Conservation (phyloP, 2,888 invertebrate species). For the Drosophila basisetae region DNA sequence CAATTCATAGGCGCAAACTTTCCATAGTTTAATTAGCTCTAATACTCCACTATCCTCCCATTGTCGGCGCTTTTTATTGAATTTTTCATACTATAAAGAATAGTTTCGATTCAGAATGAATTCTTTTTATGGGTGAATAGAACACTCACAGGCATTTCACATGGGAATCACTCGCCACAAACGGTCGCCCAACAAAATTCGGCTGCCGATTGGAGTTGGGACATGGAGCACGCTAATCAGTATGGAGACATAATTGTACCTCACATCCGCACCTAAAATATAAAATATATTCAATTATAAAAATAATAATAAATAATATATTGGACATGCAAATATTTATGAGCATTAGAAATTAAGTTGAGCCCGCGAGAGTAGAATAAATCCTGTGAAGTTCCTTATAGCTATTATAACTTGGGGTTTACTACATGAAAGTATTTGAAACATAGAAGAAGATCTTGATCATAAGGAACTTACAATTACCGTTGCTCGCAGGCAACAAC, state of each 20-base stretch:
- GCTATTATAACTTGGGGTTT: too few species aligned
- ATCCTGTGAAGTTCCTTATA: background rate
- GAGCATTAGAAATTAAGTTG: background rate
- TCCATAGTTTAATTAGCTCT: conserved; percentile 85
- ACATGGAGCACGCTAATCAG: conserved; percentile 71
- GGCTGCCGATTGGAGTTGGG: conserved; percentile 63
- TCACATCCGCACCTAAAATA: conserved; percentile 49
- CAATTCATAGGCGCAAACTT: conserved; percentile 85
- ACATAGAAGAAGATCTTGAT: too few species aligned
- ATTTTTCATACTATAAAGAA: conserved; percentile 83
- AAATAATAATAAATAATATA: background rate
- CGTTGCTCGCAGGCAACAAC: too few species aligned
- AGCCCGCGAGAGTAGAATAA: background rate
- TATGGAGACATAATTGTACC: conserved; percentile 54
- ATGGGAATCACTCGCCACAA: conserved; percentile 83
- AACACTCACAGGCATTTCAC: conserved; percentile 84
- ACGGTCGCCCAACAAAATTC: conserved; percentile 76
- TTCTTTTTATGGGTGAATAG: background rate
- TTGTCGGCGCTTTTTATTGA: conserved; percentile 85
- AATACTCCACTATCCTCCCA: conserved; percentile 85
- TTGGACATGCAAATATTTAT: background rate
- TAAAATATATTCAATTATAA: background rate
- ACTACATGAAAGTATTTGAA: too few species aligned
- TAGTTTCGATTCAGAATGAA: background rate
- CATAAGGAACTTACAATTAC: too few species aligned